These are phyloP conservation scores for Cavia aperea DNA, from an alignment of 2,113 vertebrate genomes.

Conservation along the genomic window DNA sequence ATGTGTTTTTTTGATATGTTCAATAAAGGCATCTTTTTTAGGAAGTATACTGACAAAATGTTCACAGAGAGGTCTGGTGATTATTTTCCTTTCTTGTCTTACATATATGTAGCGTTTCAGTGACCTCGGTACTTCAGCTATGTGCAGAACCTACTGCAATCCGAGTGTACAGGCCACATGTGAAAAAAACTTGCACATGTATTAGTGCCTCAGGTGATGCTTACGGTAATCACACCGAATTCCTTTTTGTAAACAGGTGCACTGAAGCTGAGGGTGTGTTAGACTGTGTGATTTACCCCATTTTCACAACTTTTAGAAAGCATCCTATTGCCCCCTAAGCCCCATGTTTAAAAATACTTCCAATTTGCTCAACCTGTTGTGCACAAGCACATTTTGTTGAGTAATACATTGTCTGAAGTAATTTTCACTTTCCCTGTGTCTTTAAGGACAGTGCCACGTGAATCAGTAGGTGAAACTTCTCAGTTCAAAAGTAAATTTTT, in stretches of 20 bases:
- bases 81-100: constrained; percentile 37
- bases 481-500: background rate
- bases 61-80: background rate
- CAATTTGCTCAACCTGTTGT: background rate
- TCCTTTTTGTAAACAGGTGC: background rate
- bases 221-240: background rate
- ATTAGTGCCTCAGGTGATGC: background rate
- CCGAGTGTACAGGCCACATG: background rate
- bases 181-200: background rate
- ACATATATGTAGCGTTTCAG: background rate
- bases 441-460: background rate
- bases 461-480: background rate
- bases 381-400: background rate
- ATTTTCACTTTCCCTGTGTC: background rate
- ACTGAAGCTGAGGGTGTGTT: background rate
- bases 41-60: background rate
- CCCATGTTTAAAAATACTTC: background rate
- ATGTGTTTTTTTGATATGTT: background rate
- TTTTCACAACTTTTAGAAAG: background rate
- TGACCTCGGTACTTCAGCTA: background rate
- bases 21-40: constrained; percentile 51
- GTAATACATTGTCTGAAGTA: background rate
- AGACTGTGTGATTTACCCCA: background rate
- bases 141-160: background rate
- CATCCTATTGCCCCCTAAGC: background rate